phyloP scores from a whole-genome alignment of 92 coral and sea anemone genomes.

The Parazoanthus swiftii region DNA sequence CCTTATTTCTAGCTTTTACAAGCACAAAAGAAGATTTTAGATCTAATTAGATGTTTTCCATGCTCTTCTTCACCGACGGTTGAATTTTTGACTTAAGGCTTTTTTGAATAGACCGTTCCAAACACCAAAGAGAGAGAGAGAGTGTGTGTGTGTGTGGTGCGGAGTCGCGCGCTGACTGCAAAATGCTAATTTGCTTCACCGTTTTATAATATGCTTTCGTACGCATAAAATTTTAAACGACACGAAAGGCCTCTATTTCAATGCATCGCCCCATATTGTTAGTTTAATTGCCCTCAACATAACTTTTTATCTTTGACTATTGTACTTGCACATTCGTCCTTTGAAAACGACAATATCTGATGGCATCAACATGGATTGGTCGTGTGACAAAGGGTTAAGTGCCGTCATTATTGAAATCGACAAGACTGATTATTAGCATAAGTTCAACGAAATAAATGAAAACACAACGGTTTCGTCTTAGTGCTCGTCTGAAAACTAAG shows the following conservation, averaged over 20 bases:
- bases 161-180: background rate
- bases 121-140: too few relatives aligned
- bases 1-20: too few relatives aligned
- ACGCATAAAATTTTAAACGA: background rate
- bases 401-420: background rate
- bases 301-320: background rate
- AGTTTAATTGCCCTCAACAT: background rate
- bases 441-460: background rate
- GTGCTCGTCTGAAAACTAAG: background rate
- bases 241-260: too few relatives aligned
- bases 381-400: background rate
- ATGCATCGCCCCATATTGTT: background rate
- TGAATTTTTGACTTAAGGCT: too few relatives aligned
- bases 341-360: background rate
- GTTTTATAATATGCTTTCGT: background rate
- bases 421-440: background rate
- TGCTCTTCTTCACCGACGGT: too few relatives aligned
- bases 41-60: too few relatives aligned
- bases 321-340: background rate
- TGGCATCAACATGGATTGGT: background rate
- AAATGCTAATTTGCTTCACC: background rate
- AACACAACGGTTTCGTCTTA: background rate
- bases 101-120: too few relatives aligned
- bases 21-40: too few relatives aligned
- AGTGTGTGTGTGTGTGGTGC: too few relatives aligned